phyloP scores from a whole-genome alignment of 2,797 vertebrate species.

The Lophotriccus pileatus region DNA sequence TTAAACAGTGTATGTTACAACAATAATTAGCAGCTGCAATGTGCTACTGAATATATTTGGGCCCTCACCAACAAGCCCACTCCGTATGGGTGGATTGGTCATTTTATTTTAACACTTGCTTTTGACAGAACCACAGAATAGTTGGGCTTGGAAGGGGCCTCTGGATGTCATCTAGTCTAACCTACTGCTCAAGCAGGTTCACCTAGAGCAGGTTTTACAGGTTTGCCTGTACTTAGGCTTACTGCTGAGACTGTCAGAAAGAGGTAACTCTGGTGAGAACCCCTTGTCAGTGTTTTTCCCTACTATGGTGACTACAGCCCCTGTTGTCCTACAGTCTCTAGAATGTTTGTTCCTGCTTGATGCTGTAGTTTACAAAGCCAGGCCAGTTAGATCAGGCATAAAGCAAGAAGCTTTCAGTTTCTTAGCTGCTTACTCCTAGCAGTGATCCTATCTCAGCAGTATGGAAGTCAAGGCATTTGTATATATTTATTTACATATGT shows the following conservation, averaged over 20 bases:
- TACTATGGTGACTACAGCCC: background rate
- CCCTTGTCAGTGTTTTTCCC: background rate
- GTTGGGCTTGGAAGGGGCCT: background rate
- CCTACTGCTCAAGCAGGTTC: background rate
- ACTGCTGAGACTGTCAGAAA: background rate
- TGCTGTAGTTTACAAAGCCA: background rate
- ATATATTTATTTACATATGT: fast-evolving
- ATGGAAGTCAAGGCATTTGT: background rate
- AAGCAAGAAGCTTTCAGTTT: background rate
- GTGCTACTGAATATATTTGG: background rate
- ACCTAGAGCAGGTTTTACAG: background rate
- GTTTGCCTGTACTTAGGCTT: background rate
- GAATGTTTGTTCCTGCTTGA: background rate
- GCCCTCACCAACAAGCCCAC: background rate
- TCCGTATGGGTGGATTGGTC: fast-evolving
- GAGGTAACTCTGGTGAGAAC: background rate
- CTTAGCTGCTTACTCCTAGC: background rate
- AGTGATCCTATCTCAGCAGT: background rate
- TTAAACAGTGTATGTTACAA: background rate
- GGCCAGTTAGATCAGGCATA: background rate
- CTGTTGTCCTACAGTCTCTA: background rate
- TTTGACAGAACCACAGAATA: background rate
- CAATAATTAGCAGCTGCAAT: constrained; percentile 40
- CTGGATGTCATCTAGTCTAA: background rate
- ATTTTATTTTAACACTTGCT: background rate